phyloP scores from a whole-genome alignment of 2,888 invertebrate genomes.

The Ellobium chinense region DNA sequence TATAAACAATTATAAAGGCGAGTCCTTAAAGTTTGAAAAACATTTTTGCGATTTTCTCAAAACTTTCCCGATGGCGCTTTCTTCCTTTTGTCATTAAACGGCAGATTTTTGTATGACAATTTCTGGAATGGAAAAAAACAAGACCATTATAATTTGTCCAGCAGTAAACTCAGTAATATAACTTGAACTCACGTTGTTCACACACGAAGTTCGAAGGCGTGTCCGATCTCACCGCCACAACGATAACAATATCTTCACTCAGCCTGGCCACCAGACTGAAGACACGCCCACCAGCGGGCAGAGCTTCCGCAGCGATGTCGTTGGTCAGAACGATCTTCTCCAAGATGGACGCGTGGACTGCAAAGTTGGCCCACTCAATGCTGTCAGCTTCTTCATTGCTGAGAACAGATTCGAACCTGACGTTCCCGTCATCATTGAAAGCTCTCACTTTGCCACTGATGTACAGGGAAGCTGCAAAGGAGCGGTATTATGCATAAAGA shows the following conservation, averaged over 20 bases:
- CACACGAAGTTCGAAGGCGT: background rate
- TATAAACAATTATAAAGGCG: no score
- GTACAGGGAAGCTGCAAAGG: conserved; percentile 5
- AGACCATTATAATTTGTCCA: no score
- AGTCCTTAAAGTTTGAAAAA: no score
- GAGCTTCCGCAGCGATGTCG: background rate
- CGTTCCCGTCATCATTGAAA: background rate
- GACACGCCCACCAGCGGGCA: background rate
- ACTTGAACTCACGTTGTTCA: conserved; percentile 26
- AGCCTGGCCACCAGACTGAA: background rate
- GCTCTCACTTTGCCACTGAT: conserved; percentile 28
- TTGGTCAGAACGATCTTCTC: background rate
- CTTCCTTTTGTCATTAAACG: no score
- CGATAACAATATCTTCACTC: background rate
- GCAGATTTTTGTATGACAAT: no score
- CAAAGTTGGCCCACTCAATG: conserved; percentile 29
- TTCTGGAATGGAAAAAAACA: no score
- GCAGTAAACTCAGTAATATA: background rate
- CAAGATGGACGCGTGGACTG: background rate
- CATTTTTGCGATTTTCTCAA: no score
- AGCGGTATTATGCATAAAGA: background rate
- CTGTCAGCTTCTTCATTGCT: background rate
- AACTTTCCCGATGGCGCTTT: no score
- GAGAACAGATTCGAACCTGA: background rate
- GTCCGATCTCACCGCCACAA: background rate